Evolutionary conservation across 1,140 invertebrate species (phyloP).

Genomic region (Calycopis cecrops): DNA sequence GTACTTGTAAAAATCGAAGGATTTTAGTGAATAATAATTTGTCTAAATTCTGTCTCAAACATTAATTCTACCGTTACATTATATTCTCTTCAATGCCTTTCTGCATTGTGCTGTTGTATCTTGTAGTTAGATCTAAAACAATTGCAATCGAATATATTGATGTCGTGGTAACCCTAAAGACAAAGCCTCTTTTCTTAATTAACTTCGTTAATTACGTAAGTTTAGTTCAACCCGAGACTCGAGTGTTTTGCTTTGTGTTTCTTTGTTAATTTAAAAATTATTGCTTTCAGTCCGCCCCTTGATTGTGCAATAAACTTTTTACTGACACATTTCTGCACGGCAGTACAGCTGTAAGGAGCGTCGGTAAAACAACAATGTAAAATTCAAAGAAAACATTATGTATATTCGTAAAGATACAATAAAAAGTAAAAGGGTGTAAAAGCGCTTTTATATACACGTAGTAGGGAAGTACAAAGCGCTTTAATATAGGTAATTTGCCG

Average conservation of each 20-base stretch:
- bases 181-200: conserved; percentile 63
- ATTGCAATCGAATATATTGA: background rate
- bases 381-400: conserved; percentile 10
- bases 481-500: conserved; percentile 10
- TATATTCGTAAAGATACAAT: conserved; percentile 2
- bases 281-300: conserved; percentile 11
- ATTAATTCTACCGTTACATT: too few species aligned
- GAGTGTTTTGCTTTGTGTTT: conserved; percentile 30
- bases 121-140: too few species aligned
- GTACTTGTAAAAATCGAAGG: too few species aligned
- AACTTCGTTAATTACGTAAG: conserved; percentile 61
- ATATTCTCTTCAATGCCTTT: too few species aligned
- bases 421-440: conserved; percentile 9
- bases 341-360: background rate
- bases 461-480: conserved; percentile 2
- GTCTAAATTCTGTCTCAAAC: too few species aligned
- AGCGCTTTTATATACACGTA: conserved; percentile 2
- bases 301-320: conserved; percentile 10
- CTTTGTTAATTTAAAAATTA: conserved; percentile 26
- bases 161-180: conserved; percentile 18
- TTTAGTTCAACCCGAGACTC: conserved; percentile 32
- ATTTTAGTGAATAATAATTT: too few species aligned
- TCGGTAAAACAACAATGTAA: conserved; percentile 8
- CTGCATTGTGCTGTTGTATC: too few species aligned
- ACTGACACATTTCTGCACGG: conserved; percentile 3